These are phyloP conservation scores for Oryzias celebensis DNA, from an alignment of 2,113 vertebrate species.

Conservation along the genomic window DNA sequence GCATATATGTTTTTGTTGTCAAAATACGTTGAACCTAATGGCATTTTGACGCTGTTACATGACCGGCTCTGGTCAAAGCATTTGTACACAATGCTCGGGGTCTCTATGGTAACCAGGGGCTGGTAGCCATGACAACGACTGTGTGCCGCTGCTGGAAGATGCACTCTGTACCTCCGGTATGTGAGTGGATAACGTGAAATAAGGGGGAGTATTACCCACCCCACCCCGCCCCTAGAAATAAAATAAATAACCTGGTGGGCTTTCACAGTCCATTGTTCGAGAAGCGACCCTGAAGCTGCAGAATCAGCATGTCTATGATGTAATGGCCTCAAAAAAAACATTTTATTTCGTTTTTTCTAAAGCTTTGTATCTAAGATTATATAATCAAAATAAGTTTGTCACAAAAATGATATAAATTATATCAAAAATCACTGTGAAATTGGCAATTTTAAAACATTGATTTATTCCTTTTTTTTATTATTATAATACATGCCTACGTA, in stretches of 20 bases:
- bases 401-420: too few species aligned
- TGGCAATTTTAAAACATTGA: too few species aligned
- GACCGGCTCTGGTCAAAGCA: not conserved
- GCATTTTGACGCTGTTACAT: not conserved
- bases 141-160: constrained; percentile 23
- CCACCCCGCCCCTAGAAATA: not conserved
- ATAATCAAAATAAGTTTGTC: too few species aligned
- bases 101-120: constrained; percentile 50
- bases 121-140: constrained; percentile 59
- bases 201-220: not conserved
- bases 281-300: constrained; percentile 11
- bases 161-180: constrained; percentile 39
- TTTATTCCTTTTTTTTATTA: too few species aligned
- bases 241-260: constrained; percentile 15
- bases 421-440: too few species aligned
- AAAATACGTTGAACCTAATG: not conserved
- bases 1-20: too few species aligned
- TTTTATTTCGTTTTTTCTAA: too few species aligned
- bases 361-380: too few species aligned
- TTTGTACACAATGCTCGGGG: constrained; percentile 32
- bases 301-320: constrained; percentile 39
- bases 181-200: constrained; percentile 17
- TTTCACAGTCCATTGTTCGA: constrained; percentile 8
- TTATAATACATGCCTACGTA: too few species aligned
- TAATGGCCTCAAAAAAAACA: constrained; percentile 25